Evolutionary conservation across 2,888 invertebrate species (phyloP), one percentile per base, ranked within the genome.

Genomic region (Malthinus seriepunctatus): DNA sequence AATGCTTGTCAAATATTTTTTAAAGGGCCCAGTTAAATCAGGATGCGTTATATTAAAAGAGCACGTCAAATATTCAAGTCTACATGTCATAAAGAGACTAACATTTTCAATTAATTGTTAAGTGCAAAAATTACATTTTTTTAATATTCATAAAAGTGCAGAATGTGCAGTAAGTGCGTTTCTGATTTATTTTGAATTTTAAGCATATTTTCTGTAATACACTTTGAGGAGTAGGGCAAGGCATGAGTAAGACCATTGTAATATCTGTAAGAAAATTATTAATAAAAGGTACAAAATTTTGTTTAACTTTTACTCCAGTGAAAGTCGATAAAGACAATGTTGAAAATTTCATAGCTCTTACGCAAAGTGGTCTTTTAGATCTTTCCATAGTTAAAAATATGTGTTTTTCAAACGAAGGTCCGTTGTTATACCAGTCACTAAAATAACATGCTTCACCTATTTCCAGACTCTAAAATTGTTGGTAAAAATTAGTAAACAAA

Each of bases 1-100:
- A 14, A 0, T 8, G 7, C 32, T 23, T 23, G 23, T 23, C 23
- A 23, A 23, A 5, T 23, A 23, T 23, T 23, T 48, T 44, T 58
- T 48, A 53, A 53, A 58, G 53, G 58, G 50, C 23, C 46, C 42
- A 14, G 58, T 12, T 50, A 58, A 49, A 58, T 58, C 58, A 58
- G 53, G 58, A 46, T 23, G 9, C 15, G 23, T 23, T 15, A 6
- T 12, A 23, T 7, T 15, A 15, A 42, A 42, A 42, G 39, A 42
- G 39, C 39, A 42, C 39, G 23, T 42, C 23, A 42, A 23, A 42
- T 42, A 23, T 9, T 42, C 8, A 42, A 42, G 5, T 2, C 23
- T 23, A 23, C 23, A 23, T 5, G 23, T 23, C 23, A 23, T 23
- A 23, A 23, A n/a, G 2, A 23, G 5, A 23, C 23, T 23, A 23